Evolutionary conservation across 1,140 invertebrate species (phyloP), one percentile per base, ranked within the genome.

Genomic region (Aphaenogaster ashmeadi): DNA sequence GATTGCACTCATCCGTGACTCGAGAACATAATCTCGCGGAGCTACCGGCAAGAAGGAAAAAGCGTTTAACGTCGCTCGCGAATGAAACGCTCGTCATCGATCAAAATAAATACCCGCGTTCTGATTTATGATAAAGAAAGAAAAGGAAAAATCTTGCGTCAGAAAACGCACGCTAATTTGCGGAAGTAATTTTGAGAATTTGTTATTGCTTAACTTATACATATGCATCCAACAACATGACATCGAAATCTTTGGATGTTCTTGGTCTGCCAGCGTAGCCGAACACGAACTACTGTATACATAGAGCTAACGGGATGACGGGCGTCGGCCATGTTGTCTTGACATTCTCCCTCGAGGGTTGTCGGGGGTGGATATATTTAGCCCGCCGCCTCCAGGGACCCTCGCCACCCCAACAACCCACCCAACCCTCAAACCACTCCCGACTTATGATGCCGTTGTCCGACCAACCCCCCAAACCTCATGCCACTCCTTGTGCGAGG

Each of bases 271-370:
- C 89, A 84, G 38, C 38, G 21, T 93, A 91, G 92, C 92, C 94
- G 94, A 94, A 93, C 93, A 93, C 88, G 91, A 84, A 91, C 92
- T 92, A 94, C 92, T 94, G 93, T 94, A 93, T 90, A 95, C 93
- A 94, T 92, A 92, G 92, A 88, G 92, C 90, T 93, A 88, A 93
- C 92, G 92, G 94, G 94, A 95, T 95, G 94, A 95, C 95, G 95
- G 94, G 94, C 95, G 95, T 95, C 95, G 94, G 95, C 95, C 95
- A 95, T 95, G 95, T 95, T 95, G 95, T 95, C 95, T 95, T 95
- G 95, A 95, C 95, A 95, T 95, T 95, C 93, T 94, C 95, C 94
- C 94, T 93, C 92, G 93, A 91, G 94, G 94, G 92, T 94, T 94
- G 93, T 94, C 93, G 93, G 93, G 94, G 94, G 93, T 95, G 94